phyloP scores from a whole-genome alignment of 2,888 invertebrate species.

The Phania funesta region DNA sequence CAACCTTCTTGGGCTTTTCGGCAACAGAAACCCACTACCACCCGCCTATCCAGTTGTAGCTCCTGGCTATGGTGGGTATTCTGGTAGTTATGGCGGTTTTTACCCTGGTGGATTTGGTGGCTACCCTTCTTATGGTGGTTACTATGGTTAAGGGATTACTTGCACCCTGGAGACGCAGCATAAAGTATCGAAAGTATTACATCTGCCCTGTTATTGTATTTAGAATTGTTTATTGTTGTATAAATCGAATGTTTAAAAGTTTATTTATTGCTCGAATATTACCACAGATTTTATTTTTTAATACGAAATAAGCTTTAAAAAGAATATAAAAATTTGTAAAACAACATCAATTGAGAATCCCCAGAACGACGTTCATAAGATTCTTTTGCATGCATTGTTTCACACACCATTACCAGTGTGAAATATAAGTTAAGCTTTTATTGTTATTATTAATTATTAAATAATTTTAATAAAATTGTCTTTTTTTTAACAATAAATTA shows the following conservation, averaged over 20 bases:
- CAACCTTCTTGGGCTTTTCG: conserved; percentile 41
- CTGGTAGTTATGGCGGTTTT: conserved; percentile 18
- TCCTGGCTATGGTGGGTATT: conserved; percentile 35
- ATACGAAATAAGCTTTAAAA: too few relatives aligned
- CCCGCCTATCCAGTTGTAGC: not conserved
- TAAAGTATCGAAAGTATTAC: conserved; percentile 1
- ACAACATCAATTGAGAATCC: too few relatives aligned
- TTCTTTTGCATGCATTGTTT: too few relatives aligned
- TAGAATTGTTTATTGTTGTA: conserved; percentile 29
- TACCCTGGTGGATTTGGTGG: conserved; percentile 39
- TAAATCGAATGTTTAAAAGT: not conserved
- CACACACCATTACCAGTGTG: too few relatives aligned
- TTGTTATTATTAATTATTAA: too few relatives aligned
- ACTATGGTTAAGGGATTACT: conserved; percentile 15
- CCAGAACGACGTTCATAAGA: too few relatives aligned
- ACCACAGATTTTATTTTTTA: too few relatives aligned
- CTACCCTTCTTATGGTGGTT: conserved; percentile 35
- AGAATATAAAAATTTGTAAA: too few relatives aligned
- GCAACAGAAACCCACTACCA: not conserved
- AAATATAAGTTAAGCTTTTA: too few relatives aligned
- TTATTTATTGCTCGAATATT: not conserved
- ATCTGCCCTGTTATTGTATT: conserved; percentile 23
- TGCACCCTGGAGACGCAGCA: not conserved
- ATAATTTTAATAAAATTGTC: too few relatives aligned
- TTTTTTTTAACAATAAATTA: too few relatives aligned